These are phyloP conservation scores for Philaethria dido DNA, from an alignment of 2,888 invertebrate species.

Conservation along the genomic window DNA sequence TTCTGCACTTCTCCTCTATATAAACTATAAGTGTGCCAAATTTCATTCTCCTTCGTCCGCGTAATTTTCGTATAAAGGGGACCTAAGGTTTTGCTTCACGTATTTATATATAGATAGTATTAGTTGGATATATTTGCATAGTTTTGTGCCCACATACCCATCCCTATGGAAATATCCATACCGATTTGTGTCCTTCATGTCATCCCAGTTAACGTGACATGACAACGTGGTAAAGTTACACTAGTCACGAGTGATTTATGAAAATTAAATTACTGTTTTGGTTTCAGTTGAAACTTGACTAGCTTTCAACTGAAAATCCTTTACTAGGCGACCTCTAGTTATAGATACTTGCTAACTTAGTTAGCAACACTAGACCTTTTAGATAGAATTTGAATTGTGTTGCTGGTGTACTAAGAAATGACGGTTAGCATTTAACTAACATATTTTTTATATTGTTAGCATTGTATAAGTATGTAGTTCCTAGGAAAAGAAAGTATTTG, in stretches of 20 bases:
- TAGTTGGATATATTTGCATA: neutral
- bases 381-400: neutral
- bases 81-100: too few relatives aligned
- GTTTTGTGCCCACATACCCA: neutral
- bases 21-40: too few relatives aligned
- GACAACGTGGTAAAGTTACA: neutral
- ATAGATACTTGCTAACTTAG: neutral
- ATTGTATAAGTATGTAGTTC: too few relatives aligned
- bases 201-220: neutral
- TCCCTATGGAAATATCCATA: neutral
- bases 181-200: neutral
- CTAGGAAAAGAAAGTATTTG: too few relatives aligned
- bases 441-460: too few relatives aligned
- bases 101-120: too few relatives aligned
- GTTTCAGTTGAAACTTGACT: neutral
- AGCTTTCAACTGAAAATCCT: neutral
- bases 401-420: neutral
- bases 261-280: conserved; percentile 7
- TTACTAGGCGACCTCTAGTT: neutral
- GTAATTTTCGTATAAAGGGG: too few relatives aligned
- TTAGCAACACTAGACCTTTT: neutral
- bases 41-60: too few relatives aligned
- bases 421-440: too few relatives aligned
- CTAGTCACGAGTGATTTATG: neutral
- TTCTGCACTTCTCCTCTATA: too few relatives aligned